Conservation (phyloP, 2,888 invertebrate species). For the Strigamia transsilvanica region DNA sequence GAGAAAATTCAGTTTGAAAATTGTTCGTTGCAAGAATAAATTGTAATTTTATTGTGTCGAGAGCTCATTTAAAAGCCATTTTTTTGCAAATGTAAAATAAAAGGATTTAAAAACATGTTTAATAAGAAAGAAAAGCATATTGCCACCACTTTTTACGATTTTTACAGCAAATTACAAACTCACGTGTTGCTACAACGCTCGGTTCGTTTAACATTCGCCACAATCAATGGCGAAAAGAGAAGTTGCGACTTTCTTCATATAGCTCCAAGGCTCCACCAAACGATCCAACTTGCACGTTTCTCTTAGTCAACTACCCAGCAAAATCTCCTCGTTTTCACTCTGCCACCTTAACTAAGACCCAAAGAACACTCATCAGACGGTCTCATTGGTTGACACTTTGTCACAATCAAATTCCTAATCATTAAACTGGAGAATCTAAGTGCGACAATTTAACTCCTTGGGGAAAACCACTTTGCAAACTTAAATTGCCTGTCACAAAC, state of each 20-base stretch:
- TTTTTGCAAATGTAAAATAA: not conserved
- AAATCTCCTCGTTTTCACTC: too few relatives aligned
- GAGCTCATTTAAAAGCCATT: not conserved
- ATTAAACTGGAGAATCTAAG: not conserved
- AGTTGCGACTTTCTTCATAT: not conserved
- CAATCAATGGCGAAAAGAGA: conserved; percentile 13
- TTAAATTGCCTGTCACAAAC: conserved; percentile 15
- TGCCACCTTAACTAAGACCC: not conserved
- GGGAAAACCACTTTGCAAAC: not conserved
- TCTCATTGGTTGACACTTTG: conserved; percentile 11
- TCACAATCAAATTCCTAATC: conserved; percentile 27
- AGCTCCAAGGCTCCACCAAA: not conserved
- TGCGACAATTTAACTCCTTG: conserved; percentile 9
- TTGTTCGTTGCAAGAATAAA: not conserved
- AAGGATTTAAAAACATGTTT: not conserved
- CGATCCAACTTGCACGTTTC: not conserved
- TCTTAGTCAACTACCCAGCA: not conserved
- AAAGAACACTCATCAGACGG: not conserved
- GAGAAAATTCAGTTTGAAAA: not conserved
- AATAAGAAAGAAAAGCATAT: conserved; percentile 31
- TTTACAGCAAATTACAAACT: conserved; percentile 9
- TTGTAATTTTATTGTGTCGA: not conserved
- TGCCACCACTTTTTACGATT: conserved; percentile 10
- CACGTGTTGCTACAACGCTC: conserved; percentile 7
- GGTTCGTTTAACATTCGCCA: conserved; percentile 17